Conservation (phyloP, 2,113 vertebrate genomes). For the Xiphorhynchus elegans region DNA sequence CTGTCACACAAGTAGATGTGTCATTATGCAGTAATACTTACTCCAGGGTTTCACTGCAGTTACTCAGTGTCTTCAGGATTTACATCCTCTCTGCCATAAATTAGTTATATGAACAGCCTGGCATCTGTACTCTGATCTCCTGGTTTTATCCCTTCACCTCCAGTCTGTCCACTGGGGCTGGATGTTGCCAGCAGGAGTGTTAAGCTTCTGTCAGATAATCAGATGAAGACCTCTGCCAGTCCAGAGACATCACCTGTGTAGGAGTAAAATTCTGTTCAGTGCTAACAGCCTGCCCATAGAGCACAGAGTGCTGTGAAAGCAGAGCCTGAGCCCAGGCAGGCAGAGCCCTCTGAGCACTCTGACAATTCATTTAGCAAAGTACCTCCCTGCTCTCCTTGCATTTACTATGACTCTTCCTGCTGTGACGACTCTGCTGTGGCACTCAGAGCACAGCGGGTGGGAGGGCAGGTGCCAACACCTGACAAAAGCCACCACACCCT, state of each 20-base stretch:
- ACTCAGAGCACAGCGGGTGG: accelerated
- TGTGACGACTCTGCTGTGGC: neutral
- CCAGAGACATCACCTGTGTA: neutral
- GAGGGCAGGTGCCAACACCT: neutral
- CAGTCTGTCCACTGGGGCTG: neutral
- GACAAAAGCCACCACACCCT: neutral
- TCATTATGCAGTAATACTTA: accelerated
- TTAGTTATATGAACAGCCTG: neutral
- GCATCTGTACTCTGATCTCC: neutral
- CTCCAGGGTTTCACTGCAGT: neutral
- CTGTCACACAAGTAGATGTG: neutral
- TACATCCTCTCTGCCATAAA: neutral
- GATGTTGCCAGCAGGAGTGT: neutral
- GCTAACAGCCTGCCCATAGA: accelerated
- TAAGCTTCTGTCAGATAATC: neutral
- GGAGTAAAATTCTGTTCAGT: neutral
- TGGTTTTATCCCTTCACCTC: neutral
- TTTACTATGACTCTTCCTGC: neutral
- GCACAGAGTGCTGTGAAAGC: neutral
- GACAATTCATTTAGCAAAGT: neutral
- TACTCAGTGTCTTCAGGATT: neutral
- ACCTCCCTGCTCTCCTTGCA: neutral
- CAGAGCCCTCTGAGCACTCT: neutral
- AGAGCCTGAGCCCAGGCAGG: neutral
- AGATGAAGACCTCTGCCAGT: neutral